Evolutionary conservation across 37 sponge, comb jelly and placozoan genomes (phyloP).

Genomic region (Beroe ovata): DNA sequence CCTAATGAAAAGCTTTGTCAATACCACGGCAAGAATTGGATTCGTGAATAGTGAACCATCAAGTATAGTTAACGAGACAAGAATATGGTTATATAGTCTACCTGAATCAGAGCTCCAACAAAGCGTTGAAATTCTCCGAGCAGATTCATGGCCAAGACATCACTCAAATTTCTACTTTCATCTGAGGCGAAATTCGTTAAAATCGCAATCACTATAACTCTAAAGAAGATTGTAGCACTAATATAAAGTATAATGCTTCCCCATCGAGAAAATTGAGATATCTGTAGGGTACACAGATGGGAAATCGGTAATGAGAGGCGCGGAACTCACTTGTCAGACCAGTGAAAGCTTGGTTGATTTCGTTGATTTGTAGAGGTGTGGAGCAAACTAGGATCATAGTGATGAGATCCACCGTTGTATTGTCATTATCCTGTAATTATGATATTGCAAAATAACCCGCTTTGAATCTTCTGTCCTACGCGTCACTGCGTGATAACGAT

Average conservation of each 20-base stretch:
- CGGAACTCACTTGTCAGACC: neutral
- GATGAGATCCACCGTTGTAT: conserved; percentile 40
- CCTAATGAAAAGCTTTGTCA: too few relatives aligned
- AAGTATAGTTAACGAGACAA: too few relatives aligned
- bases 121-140: conserved; percentile 50
- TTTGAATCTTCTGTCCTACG: too few relatives aligned
- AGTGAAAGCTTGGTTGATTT: neutral
- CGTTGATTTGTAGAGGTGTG: neutral
- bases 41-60: too few relatives aligned
- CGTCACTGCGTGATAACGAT: too few relatives aligned
- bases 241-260: neutral
- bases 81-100: too few relatives aligned
- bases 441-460: neutral
- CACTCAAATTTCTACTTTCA: conserved; percentile 2
- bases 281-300: too few relatives aligned
- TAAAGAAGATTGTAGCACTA: too few relatives aligned
- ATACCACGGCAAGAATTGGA: too few relatives aligned
- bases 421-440: conserved; percentile 29
- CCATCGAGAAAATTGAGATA: too few relatives aligned
- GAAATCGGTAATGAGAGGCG: neutral
- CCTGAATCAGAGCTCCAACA: conserved; percentile 14
- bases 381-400: conserved; percentile 37
- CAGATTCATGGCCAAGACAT: conserved; percentile 5
- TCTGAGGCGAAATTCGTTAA: too few relatives aligned
- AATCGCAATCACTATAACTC: neutral